These are phyloP conservation scores for Pseudachorutes palmiensis DNA, from an alignment of 1,140 invertebrate species.

Conservation along the genomic window DNA sequence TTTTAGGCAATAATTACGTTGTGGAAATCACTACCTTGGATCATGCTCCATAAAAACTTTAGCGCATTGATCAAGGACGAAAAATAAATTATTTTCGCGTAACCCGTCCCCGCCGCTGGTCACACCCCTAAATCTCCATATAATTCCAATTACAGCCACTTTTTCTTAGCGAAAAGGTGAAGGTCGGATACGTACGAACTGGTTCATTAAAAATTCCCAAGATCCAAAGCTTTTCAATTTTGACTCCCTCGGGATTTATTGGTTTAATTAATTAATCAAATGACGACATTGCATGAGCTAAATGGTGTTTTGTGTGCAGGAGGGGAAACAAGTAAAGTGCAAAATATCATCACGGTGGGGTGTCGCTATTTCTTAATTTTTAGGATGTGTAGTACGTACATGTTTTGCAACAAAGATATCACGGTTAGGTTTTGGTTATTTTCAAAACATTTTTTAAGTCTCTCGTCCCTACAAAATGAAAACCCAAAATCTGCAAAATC, in stretches of 20 bases:
- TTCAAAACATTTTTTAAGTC: no score
- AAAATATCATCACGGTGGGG: neutral
- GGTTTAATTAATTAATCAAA: neutral
- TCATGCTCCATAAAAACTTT: no score
- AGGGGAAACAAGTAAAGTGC: no score
- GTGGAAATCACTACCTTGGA: no score
- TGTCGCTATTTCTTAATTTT: conserved; percentile 2
- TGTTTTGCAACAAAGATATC: no score
- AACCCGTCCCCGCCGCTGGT: neutral
- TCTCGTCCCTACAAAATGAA: no score
- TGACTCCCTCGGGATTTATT: neutral
- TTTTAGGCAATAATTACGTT: no score
- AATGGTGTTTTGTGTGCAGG: no score
- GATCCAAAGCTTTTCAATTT: neutral
- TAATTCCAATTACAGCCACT: neutral
- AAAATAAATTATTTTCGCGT: neutral
- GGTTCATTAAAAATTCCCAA: neutral
- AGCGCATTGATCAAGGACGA: no score
- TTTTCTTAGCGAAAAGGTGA: neutral
- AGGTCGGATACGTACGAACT: neutral
- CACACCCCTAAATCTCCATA: neutral
- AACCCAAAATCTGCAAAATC: no score
- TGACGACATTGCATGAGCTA: no score
- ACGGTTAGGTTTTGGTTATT: no score
- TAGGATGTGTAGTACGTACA: conserved; percentile 25